phyloP scores from a whole-genome alignment of 53 echinoderm and acorn worm species.

The Astropecten irregularis region DNA sequence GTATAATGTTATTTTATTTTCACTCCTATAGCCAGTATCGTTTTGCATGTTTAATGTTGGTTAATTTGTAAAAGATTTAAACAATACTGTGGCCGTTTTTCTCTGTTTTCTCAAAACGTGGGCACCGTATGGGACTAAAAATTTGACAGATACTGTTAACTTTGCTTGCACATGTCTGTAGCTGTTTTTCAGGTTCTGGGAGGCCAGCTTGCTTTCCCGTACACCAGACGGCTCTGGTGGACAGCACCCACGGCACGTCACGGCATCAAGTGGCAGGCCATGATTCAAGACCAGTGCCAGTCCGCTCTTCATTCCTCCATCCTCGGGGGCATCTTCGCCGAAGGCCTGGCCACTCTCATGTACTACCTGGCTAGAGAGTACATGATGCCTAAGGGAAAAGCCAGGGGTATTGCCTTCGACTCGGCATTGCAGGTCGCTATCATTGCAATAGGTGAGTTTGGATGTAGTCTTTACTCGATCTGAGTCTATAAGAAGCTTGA shows the following conservation, averaged over 20 bases:
- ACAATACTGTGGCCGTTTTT: too few species aligned
- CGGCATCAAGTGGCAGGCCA: slow-evolving; percentile 57
- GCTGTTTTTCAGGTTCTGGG: slow-evolving; percentile 70
- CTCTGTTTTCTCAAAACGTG: too few species aligned
- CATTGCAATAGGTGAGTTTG: slow-evolving; percentile 77
- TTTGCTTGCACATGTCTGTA: too few species aligned
- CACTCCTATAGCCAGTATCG: too few species aligned
- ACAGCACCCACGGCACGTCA: slow-evolving; percentile 72
- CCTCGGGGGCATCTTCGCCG: slow-evolving; percentile 73
- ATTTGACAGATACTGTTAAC: too few species aligned
- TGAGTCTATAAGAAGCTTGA: too few species aligned
- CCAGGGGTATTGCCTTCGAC: slow-evolving; percentile 60
- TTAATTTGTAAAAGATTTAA: too few species aligned
- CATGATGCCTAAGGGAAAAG: slow-evolving; percentile 64
- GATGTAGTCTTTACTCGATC: too few species aligned
- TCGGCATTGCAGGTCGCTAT: slow-evolving; percentile 77
- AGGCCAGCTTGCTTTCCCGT: slow-evolving; percentile 69
- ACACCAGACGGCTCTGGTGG: slow-evolving; percentile 70
- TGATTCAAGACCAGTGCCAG: slow-evolving; percentile 70
- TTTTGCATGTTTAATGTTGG: too few species aligned
- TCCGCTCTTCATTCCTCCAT: slow-evolving; percentile 70
- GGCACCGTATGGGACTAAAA: too few species aligned
- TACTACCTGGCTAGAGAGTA: slow-evolving; percentile 71
- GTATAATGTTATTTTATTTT: too few species aligned
- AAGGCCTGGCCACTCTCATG: slow-evolving; percentile 78